Conservation (phyloP, 2,113 vertebrate genomes). For the Tetrao urogallus region DNA sequence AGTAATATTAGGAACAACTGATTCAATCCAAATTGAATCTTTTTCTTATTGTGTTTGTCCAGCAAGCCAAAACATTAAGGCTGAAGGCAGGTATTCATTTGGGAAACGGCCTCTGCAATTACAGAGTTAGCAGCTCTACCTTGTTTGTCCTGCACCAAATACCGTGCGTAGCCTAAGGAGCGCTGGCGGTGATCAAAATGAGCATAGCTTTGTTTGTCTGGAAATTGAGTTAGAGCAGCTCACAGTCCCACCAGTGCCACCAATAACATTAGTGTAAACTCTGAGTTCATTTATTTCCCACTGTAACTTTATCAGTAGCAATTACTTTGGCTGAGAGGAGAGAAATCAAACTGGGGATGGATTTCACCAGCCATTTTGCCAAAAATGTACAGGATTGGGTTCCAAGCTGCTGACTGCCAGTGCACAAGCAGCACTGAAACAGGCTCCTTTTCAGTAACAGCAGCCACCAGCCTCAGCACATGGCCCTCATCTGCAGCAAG, state of each 20-base stretch:
- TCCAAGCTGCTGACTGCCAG: not conserved
- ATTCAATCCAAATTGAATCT: conserved; percentile 7
- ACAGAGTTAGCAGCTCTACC: not conserved
- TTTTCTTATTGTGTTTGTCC: conserved; percentile 21
- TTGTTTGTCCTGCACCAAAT: not conserved
- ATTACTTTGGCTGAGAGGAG: not conserved
- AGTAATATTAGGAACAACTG: not conserved
- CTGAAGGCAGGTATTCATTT: not conserved
- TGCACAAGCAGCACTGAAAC: fast-evolving
- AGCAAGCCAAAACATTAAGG: not conserved
- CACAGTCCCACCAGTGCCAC: not conserved
- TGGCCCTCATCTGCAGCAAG: not conserved
- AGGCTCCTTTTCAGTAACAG: not conserved
- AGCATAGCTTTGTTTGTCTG: not conserved
- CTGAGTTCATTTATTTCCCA: not conserved
- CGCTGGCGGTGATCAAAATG: not conserved
- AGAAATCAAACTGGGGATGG: not conserved
- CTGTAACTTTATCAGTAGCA: not conserved
- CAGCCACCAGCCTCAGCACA: not conserved
- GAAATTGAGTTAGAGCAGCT: fast-evolving
- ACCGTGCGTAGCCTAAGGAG: not conserved
- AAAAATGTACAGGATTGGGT: not conserved
- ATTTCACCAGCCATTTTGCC: not conserved
- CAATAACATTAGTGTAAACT: not conserved
- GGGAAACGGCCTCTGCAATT: not conserved